Base-by-base conservation (phyloP, 1,140 invertebrate species). In the Drosophila sproati region DNA sequence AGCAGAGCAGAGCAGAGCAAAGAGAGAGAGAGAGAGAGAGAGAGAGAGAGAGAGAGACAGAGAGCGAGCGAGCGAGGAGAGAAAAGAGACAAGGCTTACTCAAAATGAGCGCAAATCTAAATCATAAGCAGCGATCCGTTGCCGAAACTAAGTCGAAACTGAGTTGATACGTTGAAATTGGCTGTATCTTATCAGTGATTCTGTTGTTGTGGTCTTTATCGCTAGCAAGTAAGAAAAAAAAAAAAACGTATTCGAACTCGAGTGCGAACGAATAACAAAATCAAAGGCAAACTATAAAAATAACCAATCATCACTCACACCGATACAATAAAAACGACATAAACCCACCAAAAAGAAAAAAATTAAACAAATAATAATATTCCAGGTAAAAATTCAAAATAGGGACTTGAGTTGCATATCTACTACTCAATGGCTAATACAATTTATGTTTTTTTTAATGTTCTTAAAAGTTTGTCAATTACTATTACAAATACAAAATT, bases 121-220 rank as follows among this genome's bases (percentile, higher is more conserved):
- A 69, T 43, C 62, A 41, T 61, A 79, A 67, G 64, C 39, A 67
- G 68, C 39, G 54, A 73, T 66, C 66, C 47, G 45, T 60, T 67
- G 10, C 56, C 51, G 20, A 69, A 62, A 50, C 57, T 41, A 54
- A 57, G 8, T 57, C 28, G 5, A 64, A 55, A 39, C 10, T 41
- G 31, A 56, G 66, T 60, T 41, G 32, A 62, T 56, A 28, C 43
- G 60, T 55, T 29, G 2, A 55, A 55, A 55, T 68, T 55, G 57
- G 55, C 83, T 62, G 62, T 87, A 87, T 87, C 82, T 87, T 87
- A 87, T 87, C 82, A 87, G 80, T 67, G 37, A 88, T 88, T 88
- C 81, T 73, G 56, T 61, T 62, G 68, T 71, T 75, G 68, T 20
- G 20, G 20, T 59, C 68, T 75, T 75, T 87, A 87, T 87, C 82